phyloP scores from a whole-genome alignment of 2,888 invertebrate genomes.

The Cheilosia soror region DNA sequence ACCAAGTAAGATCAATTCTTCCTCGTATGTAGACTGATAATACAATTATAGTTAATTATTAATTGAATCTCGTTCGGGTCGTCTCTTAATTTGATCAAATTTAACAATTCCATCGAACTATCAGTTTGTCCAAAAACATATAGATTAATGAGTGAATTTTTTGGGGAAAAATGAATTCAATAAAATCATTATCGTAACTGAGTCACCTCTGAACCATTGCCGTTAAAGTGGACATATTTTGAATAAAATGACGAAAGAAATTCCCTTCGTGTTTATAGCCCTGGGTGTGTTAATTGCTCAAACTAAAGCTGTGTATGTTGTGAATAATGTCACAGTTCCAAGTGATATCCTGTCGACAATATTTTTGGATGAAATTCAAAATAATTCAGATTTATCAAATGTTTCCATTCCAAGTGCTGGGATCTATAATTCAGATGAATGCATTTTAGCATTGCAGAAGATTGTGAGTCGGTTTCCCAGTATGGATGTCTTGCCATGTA shows the following conservation, averaged over 20 bases:
- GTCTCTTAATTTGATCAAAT: too few species aligned
- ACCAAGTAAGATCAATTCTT: too few species aligned
- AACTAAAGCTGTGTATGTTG: neutral
- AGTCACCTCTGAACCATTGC: neutral
- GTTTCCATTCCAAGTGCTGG: neutral
- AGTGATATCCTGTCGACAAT: neutral
- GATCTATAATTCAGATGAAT: neutral
- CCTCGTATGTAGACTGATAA: too few species aligned
- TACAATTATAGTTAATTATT: too few species aligned
- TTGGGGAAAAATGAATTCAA: neutral
- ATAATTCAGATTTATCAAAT: neutral
- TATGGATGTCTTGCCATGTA: neutral
- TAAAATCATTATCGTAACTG: neutral
- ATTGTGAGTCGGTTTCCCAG: neutral
- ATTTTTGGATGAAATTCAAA: neutral
- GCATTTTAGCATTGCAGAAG: neutral
- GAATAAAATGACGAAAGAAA: neutral
- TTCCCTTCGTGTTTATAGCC: neutral
- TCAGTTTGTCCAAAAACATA: too few species aligned
- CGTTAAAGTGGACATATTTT: too few species aligned
- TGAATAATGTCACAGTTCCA: neutral
- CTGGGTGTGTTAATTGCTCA: neutral
- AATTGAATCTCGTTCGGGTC: too few species aligned
- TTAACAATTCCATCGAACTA: too few species aligned
- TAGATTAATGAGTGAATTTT: neutral